A percentile compares a stretch with the other conserved stretches of the same genome.
phyloP scores from a whole-genome alignment of 2,888 invertebrate genomes.

The Pinctada fucata region DNA sequence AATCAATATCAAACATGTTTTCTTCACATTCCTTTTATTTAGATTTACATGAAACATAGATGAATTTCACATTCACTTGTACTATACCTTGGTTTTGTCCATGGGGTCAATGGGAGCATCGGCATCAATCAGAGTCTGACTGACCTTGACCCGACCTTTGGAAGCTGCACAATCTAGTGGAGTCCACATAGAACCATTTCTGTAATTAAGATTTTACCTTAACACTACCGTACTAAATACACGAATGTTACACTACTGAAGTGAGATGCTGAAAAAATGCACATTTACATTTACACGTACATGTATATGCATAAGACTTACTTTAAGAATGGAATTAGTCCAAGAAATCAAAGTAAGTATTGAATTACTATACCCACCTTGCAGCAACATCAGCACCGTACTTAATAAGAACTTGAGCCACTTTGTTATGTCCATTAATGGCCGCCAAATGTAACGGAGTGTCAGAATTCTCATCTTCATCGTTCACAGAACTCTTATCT shows the following conservation, averaged over 20 bases:
- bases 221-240: no score
- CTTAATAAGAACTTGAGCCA: conserved; percentile 73
- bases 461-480: conserved; percentile 78
- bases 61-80: no score
- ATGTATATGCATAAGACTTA: no score
- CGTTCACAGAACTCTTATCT: conserved; percentile 74
- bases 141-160: conserved; percentile 75
- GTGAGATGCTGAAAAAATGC: no score
- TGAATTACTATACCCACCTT: conserved; percentile 61
- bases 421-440: conserved; percentile 75
- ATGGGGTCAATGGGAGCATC: conserved; percentile 77
- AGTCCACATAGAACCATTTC: conserved; percentile 78
- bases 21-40: no score
- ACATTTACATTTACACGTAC: no score
- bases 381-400: conserved; percentile 77
- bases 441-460: conserved; percentile 77
- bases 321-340: no score
- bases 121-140: conserved; percentile 73
- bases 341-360: no score
- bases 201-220: conserved; percentile 40
- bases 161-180: conserved; percentile 78
- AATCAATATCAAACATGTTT: no score
- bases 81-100: conserved; percentile 75
- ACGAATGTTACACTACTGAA: no score
- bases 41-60: no score